Base-by-base conservation (phyloP, 2,797 vertebrate species). In the Chaetodon trifasciatus region DNA sequence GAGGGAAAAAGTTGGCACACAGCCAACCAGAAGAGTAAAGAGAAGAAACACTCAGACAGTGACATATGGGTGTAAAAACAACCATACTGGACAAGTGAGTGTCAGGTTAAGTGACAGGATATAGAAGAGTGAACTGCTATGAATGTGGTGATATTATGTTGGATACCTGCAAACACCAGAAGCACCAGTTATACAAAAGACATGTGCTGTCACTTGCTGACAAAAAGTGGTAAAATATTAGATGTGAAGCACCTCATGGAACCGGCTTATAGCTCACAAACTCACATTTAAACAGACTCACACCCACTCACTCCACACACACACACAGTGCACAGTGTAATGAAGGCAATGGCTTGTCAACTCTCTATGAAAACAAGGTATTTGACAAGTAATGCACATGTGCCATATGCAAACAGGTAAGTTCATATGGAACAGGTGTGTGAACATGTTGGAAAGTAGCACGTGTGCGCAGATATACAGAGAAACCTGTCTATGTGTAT, bases 351-450 rank as follows among this genome's bases (percentile, higher is more conserved):
- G 42, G 13, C 8, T 44, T 49, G 37, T 73, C 63, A 64, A n/a
- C n/a, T n/a, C n/a, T n/a, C n/a, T n/a, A n/a, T 64, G 53, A 80
- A 79, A 76, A 71, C 32, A 50, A 67, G 70, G 24, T 67, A 56
- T 74, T 55, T 71, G 60, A 44, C 37, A 60, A 40, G 50, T 35
- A 7, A 42, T 42, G 40, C 13, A 63, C 16, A 23, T 24, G 71
- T 63, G 37, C 74, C 35, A 5, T 7, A 5, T 35, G 50, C 62
- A 79, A 76, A 89, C 79, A 73, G 23, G 66, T 76, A 19, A 17
- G 13, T 62, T 70, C 5, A 0, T 44, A 60, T 1, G 1, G 32
- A 63, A 60, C 65, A 62, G 64, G 35, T 57, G 70, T 55, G 83
- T 46, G 65, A 76, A 85, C 66, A 58, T 63, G 16, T 32, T 32